These are phyloP conservation scores for Megatriorchis doriae DNA, from an alignment of 2,113 vertebrate genomes.

Conservation along the genomic window DNA sequence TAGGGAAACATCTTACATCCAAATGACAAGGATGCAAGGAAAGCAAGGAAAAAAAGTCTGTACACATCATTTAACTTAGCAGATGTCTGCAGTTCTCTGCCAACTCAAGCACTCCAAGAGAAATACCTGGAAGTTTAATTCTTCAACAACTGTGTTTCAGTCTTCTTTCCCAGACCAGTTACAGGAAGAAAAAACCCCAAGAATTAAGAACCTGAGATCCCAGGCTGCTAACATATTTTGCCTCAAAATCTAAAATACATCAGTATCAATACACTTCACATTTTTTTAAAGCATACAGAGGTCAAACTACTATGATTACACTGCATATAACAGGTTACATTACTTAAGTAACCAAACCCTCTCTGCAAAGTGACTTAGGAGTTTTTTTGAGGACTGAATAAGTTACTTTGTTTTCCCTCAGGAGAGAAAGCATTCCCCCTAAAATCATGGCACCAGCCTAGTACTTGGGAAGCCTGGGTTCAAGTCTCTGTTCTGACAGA, in stretches of 20 bases:
- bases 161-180: background rate
- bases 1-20: background rate
- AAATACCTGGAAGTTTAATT: background rate
- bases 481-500: background rate
- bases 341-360: background rate
- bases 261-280: background rate
- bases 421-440: background rate
- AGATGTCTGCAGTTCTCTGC: background rate
- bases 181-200: background rate
- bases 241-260: background rate
- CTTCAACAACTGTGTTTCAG: background rate
- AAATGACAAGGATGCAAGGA: background rate
- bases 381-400: background rate
- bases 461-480: background rate
- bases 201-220: background rate
- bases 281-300: background rate
- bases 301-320: background rate
- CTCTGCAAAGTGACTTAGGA: background rate
- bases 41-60: background rate
- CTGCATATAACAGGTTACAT: background rate
- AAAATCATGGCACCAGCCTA: background rate
- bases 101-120: background rate
- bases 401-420: background rate
- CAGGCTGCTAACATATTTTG: background rate
- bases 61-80: background rate